These are phyloP conservation scores for Mayetiola destructor DNA, from an alignment of 2,888 invertebrate species.

Conservation along the genomic window DNA sequence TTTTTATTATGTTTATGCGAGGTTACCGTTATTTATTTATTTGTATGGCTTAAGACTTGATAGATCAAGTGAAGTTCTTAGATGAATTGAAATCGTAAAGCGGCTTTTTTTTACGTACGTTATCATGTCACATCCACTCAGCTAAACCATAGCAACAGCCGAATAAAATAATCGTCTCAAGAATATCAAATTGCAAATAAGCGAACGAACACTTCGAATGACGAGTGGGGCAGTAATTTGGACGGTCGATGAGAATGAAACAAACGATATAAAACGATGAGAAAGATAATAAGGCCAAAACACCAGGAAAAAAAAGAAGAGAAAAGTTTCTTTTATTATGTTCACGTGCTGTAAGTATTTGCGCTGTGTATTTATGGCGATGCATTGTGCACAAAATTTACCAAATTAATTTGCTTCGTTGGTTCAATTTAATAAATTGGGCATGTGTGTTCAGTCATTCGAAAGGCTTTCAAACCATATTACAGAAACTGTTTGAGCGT, in stretches of 20 bases:
- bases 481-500: not conserved
- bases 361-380: not conserved
- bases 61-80: not conserved
- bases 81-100: not conserved
- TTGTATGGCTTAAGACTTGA: not conserved
- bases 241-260: too few species aligned
- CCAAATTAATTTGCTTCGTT: slow-evolving; percentile 11
- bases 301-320: not conserved
- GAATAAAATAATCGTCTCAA: too few species aligned
- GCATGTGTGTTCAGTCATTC: slow-evolving; percentile 3
- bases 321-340: not conserved
- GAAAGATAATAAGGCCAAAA: too few species aligned
- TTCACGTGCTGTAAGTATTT: not conserved
- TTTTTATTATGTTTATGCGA: too few species aligned
- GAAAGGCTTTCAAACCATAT: slow-evolving; percentile 3
- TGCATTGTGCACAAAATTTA: not conserved
- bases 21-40: not conserved
- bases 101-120: slow-evolving; percentile 8
- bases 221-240: too few species aligned
- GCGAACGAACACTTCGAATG: too few species aligned
- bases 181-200: not conserved
- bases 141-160: not conserved
- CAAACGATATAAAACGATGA: too few species aligned
- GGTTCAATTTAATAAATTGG: slow-evolving; percentile 11
- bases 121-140: slow-evolving; percentile 4